phyloP scores from a whole-genome alignment of 2,797 vertebrate species.

The Bovichtus diacanthus region DNA sequence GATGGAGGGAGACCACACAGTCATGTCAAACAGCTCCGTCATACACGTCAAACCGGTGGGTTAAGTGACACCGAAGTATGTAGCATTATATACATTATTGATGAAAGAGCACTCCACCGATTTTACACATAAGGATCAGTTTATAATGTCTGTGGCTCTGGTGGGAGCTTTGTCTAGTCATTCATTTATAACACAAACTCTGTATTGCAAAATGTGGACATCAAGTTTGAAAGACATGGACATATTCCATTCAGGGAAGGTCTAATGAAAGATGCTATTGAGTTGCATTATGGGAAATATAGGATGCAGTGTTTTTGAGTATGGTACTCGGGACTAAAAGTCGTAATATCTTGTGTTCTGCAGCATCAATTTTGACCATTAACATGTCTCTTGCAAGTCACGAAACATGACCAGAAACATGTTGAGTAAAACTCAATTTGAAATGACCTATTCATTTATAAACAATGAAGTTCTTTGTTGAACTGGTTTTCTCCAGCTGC shows the following conservation, averaged over 20 bases:
- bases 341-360: neutral
- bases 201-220: neutral
- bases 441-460: neutral
- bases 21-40: slow-evolving; percentile 99
- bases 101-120: neutral
- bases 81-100: neutral
- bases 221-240: neutral
- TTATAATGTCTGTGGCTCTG: neutral
- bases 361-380: neutral
- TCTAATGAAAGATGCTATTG: neutral
- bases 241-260: neutral
- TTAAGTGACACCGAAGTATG: neutral
- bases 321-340: neutral
- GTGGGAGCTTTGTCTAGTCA: neutral
- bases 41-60: slow-evolving; percentile 90
- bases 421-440: neutral
- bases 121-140: neutral
- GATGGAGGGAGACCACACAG: slow-evolving; percentile 98
- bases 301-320: neutral
- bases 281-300: neutral
- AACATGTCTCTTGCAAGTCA: too few species aligned
- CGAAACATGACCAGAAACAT: neutral
- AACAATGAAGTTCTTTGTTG: neutral
- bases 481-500: neutral
- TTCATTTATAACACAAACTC: neutral